Conservation (phyloP, 2,888 invertebrate species). For the Cephalotes varians region DNA sequence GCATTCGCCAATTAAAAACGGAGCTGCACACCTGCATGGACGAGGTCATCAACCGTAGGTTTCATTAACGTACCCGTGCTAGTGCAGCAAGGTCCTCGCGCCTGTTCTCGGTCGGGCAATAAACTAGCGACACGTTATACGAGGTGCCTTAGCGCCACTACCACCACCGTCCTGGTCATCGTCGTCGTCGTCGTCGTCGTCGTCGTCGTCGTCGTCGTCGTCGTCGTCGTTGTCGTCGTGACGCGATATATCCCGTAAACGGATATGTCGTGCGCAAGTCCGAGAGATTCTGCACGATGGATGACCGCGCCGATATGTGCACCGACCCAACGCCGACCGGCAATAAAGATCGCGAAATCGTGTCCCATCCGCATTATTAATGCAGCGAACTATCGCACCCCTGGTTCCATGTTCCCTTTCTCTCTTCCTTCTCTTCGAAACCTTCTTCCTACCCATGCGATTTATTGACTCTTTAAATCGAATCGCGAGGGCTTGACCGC, state of each 20-base stretch:
- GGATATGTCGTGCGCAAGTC: constrained; percentile 75
- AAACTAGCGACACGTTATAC: constrained; percentile 72
- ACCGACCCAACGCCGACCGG: constrained; percentile 68
- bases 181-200: constrained; percentile 46
- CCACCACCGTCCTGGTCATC: constrained; percentile 42
- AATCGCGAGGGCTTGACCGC: constrained; percentile 29
- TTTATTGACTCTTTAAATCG: constrained; percentile 67
- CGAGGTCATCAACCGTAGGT: constrained; percentile 54
- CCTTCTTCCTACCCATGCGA: constrained; percentile 28
- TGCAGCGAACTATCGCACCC: constrained; percentile 72
- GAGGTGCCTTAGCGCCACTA: constrained; percentile 68
- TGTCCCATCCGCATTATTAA: constrained; percentile 75
- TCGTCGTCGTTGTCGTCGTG: constrained; percentile 66
- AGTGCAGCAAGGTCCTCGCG: constrained; percentile 25
- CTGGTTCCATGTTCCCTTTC: background rate
- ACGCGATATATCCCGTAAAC: constrained; percentile 78
- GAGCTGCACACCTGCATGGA: constrained; percentile 13
- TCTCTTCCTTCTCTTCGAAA: constrained; percentile 16
- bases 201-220: constrained; percentile 55
- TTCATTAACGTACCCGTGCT: constrained; percentile 66
- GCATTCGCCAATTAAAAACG: constrained; percentile 55
- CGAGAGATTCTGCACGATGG: constrained; percentile 74
- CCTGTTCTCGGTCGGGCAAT: constrained; percentile 58
- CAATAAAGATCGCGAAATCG: constrained; percentile 76
- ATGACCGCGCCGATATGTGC: constrained; percentile 69